phyloP scores from a whole-genome alignment of 2,888 invertebrate genomes.

The Chloroclystis v-ata region DNA sequence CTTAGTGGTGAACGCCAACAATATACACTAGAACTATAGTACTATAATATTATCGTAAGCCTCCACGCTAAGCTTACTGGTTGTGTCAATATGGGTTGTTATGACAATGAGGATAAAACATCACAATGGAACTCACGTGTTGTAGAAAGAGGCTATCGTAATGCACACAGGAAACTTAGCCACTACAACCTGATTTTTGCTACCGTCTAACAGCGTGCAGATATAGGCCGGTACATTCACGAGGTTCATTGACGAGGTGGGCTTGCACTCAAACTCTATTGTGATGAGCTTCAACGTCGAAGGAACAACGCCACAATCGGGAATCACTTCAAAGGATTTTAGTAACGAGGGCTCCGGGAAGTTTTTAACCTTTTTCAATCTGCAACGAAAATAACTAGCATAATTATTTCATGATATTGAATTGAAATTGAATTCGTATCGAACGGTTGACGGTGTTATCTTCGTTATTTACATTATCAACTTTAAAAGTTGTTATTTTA shows the following conservation, averaged over 20 bases:
- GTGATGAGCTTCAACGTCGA: conserved; percentile 44
- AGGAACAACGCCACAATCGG: conserved; percentile 58
- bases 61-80: too few relatives aligned
- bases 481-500: too few relatives aligned
- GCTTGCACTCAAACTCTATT: conserved; percentile 63
- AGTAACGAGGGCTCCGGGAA: conserved; percentile 65
- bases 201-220: conserved; percentile 66
- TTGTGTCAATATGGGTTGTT: too few relatives aligned
- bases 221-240: conserved; percentile 60
- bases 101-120: too few relatives aligned
- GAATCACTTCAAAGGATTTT: conserved; percentile 51
- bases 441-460: too few relatives aligned
- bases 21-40: too few relatives aligned
- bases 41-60: too few relatives aligned
- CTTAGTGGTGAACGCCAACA: too few relatives aligned
- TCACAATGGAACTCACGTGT: conserved; percentile 53
- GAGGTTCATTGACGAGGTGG: conserved; percentile 62
- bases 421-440: too few relatives aligned
- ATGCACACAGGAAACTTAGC: conserved; percentile 68
- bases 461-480: too few relatives aligned
- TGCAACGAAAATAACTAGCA: conserved; percentile 25
- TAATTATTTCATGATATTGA: too few relatives aligned
- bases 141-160: conserved; percentile 69
- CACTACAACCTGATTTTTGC: conserved; percentile 64
- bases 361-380: conserved; percentile 66